Evolutionary conservation across 2,797 vertebrate genomes (phyloP).

Genomic region (Heterohyrax brucei): DNA sequence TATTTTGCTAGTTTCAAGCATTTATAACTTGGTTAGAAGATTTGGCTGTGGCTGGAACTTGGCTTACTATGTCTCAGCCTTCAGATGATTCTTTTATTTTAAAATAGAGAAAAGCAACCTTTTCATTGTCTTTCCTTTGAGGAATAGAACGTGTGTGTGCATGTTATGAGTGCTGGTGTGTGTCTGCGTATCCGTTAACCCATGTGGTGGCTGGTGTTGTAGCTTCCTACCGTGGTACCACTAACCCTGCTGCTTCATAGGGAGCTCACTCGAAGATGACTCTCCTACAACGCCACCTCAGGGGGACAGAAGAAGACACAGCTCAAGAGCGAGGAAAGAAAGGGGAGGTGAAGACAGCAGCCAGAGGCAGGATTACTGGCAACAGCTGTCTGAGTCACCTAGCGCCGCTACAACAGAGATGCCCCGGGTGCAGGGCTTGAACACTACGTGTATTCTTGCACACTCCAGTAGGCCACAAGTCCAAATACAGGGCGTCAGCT

Average conservation of each 20-base stretch:
- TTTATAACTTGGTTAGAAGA: conserved; percentile 77
- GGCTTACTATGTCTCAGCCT: conserved; percentile 52
- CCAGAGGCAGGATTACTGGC: background rate
- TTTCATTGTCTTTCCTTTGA: conserved; percentile 72
- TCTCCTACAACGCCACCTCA: conserved; percentile 50
- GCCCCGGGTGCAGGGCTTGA: no score
- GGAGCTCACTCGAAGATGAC: conserved; percentile 70
- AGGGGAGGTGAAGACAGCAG: background rate
- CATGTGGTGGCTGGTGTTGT: conserved; percentile 12
- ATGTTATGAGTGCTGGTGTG: background rate
- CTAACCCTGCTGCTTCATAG: conserved; percentile 66
- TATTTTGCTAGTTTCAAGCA: conserved; percentile 76
- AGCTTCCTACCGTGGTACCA: conserved; percentile 13
- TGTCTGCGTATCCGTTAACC: conserved; percentile 34
- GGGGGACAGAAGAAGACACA: conserved; percentile 10
- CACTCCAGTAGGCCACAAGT: no score
- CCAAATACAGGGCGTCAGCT: no score
- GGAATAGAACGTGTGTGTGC: background rate
- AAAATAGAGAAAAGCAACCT: conserved; percentile 66
- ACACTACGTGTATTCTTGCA: no score
- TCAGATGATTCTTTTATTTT: conserved; percentile 59
- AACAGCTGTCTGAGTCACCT: background rate
- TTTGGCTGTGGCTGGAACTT: conserved; percentile 71
- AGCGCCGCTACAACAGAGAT: no score
- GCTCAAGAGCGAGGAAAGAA: conserved; percentile 32